Evolutionary conservation across 2,113 vertebrate genomes (phyloP), one percentile per base, ranked within the genome.

Genomic region (Ictalurus punctatus): DNA sequence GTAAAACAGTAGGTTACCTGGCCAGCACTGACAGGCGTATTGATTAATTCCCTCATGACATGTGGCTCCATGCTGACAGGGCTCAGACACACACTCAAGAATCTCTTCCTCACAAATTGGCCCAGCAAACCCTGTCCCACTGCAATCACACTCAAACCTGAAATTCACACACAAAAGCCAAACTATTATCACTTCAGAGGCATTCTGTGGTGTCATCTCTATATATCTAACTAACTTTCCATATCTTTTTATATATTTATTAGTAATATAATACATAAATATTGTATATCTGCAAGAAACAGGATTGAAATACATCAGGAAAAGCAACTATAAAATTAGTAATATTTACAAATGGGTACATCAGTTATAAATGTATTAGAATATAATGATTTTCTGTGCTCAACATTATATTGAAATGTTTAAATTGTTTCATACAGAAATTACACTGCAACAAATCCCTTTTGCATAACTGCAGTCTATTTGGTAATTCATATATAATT

Each of bases 11-110:
- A 52, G 56, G 27, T 63, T 94, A 99, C 98, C 98, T 95, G 97
- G 92, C 97, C 96, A 99, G 93, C 98, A 99, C 83, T 94, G 92
- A 90, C 98, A 99, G 90, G 86, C 86, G 92, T 98, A 99, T 90
- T 92, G 93, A 87, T 96, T 97, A 82, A 94, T 91, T 30, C 96
- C 96, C 54, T 99, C 98, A 89, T 95, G 76, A 25, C 98, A 99
- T 0, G 95, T 95, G 69, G 96, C 96, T 74, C 95, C 93, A 84
- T 99, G 96, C 83, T 95, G 93, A 71, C 98, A 99, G 37, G 98
- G 98, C n/a, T 94, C 89, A 0, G 98, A 99, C 0, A 95, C 95
- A 90, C 98, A 99, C 92, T 99, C 98, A 59, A 94, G 95, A 86
- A 99, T 96, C 84, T 99, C 97, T 76, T 93, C 78, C 90, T 99